Evolutionary conservation across 2,797 vertebrate species (phyloP).

Genomic region (Oceanodroma leucorhoa): DNA sequence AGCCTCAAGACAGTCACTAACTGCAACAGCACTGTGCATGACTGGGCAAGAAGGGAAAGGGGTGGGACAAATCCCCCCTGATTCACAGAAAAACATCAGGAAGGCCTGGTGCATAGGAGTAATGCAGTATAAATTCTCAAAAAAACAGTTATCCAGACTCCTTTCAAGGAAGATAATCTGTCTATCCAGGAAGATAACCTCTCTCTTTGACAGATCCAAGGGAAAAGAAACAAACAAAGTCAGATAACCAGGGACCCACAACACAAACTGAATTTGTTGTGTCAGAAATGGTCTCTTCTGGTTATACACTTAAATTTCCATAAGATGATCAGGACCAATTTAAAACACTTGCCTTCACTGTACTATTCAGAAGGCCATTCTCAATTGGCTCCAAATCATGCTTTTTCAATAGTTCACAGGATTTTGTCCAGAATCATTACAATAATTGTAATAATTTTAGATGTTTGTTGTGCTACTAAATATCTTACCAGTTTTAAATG

Average conservation of each 20-base stretch:
- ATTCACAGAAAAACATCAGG: neutral
- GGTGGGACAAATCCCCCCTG: neutral
- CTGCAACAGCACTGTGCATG: neutral
- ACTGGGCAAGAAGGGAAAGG: neutral
- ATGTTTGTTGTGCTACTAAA: conserved; percentile 7
- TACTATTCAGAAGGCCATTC: neutral
- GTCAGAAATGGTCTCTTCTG: neutral
- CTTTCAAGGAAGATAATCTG: neutral
- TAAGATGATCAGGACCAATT: neutral
- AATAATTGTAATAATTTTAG: neutral
- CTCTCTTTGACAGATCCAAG: neutral
- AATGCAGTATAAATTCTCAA: neutral
- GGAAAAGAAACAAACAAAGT: neutral
- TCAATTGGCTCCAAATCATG: neutral
- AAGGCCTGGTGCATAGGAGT: neutral
- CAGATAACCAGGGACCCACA: neutral
- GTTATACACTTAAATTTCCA: neutral
- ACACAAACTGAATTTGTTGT: neutral
- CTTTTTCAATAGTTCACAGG: neutral
- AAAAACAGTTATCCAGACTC: neutral
- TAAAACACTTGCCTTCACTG: neutral
- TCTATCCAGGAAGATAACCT: neutral
- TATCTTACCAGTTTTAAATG: conserved; percentile 52
- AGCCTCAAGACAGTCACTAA: neutral
- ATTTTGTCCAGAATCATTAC: neutral